These are phyloP conservation scores for Cheilosia soror DNA, from an alignment of 2,888 invertebrate genomes.

Conservation along the genomic window DNA sequence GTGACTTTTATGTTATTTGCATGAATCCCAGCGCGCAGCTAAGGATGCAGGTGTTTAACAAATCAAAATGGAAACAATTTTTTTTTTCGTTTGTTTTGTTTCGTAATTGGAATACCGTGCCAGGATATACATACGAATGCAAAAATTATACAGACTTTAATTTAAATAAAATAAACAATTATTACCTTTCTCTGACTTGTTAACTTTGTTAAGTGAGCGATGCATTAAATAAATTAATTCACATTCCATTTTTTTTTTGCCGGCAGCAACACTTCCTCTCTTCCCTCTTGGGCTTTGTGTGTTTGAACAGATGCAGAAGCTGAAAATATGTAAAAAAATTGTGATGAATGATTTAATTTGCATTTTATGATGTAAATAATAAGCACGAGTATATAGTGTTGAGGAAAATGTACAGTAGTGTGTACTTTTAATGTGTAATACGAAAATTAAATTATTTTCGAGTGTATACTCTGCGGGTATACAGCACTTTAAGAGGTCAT, in stretches of 20 bases:
- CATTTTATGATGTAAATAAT: conserved; percentile 49
- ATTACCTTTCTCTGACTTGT: conserved; percentile 65
- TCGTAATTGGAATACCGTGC: conserved; percentile 37
- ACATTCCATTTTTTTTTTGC: conserved; percentile 41
- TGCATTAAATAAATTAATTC: conserved; percentile 69
- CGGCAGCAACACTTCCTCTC: conserved; percentile 30
- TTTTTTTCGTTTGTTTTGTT: conserved; percentile 1
- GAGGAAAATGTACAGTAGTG: background rate
- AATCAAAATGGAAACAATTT: conserved; percentile 38
- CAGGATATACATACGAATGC: conserved; percentile 10
- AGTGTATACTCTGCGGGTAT: background rate
- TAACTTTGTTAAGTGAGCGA: conserved; percentile 66
- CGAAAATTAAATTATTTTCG: conserved; percentile 44
- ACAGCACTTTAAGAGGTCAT: conserved; percentile 33
- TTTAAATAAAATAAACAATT: conserved; percentile 65
- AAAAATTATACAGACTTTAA: conserved; percentile 31
- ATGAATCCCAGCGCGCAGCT: conserved; percentile 18
- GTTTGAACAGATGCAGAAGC: conserved; percentile 28
- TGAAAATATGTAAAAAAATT: conserved; percentile 48
- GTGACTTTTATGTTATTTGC: conserved; percentile 24
- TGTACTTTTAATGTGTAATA: conserved; percentile 32
- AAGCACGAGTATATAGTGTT: conserved; percentile 9
- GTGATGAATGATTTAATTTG: conserved; percentile 68
- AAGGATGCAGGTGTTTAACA: conserved; percentile 54
- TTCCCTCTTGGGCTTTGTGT: conserved; percentile 44